These are phyloP conservation scores for Latrodectus elegans DNA, from an alignment of 2,888 invertebrate genomes.

Conservation along the genomic window DNA sequence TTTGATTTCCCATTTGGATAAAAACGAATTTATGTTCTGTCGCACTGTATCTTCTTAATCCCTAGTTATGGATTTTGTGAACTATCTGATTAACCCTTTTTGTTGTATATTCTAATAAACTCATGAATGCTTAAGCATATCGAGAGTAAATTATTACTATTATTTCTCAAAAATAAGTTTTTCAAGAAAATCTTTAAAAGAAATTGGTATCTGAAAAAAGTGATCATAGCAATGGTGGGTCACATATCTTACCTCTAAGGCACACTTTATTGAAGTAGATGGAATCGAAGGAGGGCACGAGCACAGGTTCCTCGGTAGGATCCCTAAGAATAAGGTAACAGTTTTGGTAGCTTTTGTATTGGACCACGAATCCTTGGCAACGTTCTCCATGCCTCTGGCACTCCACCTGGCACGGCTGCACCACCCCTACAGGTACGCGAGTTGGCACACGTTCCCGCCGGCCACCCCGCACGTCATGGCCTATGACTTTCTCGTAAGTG, in stretches of 20 bases:
- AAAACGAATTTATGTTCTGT: no score
- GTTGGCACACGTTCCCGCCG: slow-evolving; percentile 70
- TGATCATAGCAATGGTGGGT: not conserved
- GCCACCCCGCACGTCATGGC: slow-evolving; percentile 68
- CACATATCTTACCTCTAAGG: slow-evolving; percentile 68
- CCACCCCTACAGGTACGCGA: slow-evolving; percentile 69
- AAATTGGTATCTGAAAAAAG: not conserved
- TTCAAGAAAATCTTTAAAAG: not conserved
- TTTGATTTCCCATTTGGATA: no score
- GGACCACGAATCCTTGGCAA: slow-evolving; percentile 71
- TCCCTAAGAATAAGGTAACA: slow-evolving; percentile 75
- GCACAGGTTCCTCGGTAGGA: slow-evolving; percentile 74
- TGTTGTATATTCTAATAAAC: no score
- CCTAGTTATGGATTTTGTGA: no score
- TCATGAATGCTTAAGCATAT: no score
- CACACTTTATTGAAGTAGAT: slow-evolving; percentile 72
- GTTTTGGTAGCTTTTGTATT: slow-evolving; percentile 72
- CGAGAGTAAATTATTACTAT: no score
- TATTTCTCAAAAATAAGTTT: not conserved
- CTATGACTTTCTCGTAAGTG: slow-evolving; percentile 71
- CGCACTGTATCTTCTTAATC: no score
- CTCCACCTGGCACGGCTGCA: slow-evolving; percentile 70
- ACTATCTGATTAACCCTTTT: no score
- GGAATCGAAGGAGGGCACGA: slow-evolving; percentile 65
- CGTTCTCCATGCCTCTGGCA: slow-evolving; percentile 70